Base-by-base conservation (phyloP, 2,113 vertebrate species). In the Antechinus flavipes region DNA sequence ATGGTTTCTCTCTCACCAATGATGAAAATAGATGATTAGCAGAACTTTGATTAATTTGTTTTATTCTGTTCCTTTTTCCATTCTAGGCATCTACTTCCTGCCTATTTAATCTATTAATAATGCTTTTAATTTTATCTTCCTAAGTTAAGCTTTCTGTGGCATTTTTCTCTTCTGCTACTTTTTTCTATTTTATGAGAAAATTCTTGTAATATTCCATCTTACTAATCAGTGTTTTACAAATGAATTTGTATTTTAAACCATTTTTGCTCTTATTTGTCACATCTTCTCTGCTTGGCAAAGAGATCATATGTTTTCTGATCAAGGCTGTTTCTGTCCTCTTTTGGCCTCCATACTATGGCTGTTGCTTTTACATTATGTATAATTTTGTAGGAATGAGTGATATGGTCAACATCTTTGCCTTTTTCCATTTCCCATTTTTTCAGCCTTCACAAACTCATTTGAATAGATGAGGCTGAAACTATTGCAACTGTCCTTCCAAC, bases 381-480 rank as follows among this genome's bases (percentile, higher is more conserved):
- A 10, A 8, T 84, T 84, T 84, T 84, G 68, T 84, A 42, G 68
- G n/a, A 84, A 84, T 42, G 0, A 84, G 68, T 84, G 35, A 84
- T 84, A 84, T 42, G 68, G 68, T 84, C 68, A 84, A 84, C 68
- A 84, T 84, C 68, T 84, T 84, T 84, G 68, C 68, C 68, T 84
- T 84, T 84, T 42, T 84, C 68, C 68, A 84, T 84, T 84, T 84
- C 68, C 68, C 68, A 23, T 84, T 84, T 68, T 84, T 84, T 84
- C 68, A 84, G 68, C 68, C 68, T 84, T 84, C n/a, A 84, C 68
- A 84, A 84, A 84, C 68, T 84, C 68, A 84, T 84, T 84, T 84
- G 68, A 84, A 84, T 84, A 84, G 68, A 84, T 84, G 68, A 84
- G 68, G 68, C 68, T 84, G 68, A 84, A 84, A 84, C 68, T 84